Percentiles rank a stretch among this genome's conserved stretches.
These are phyloP conservation scores for Pempheris klunzingeri DNA, from an alignment of 2,797 vertebrate genomes.

Conservation along the genomic window DNA sequence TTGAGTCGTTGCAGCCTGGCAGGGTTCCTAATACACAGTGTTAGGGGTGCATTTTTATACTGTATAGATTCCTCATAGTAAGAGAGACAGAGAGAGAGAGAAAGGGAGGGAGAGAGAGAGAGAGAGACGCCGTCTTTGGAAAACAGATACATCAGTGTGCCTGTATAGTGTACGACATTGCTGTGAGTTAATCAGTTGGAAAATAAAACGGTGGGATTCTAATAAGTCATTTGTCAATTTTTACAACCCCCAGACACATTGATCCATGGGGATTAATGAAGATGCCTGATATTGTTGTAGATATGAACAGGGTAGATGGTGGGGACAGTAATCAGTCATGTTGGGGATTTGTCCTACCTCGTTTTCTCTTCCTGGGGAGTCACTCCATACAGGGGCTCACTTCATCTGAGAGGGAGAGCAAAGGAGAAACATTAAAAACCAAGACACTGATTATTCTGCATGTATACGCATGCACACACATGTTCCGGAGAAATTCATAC, in stretches of 20 bases:
- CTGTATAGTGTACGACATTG: constrained; percentile 84
- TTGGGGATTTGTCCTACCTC: constrained; percentile 87
- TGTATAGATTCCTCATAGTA: constrained; percentile 67
- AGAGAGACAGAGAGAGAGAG: constrained; percentile 39
- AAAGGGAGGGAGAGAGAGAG: constrained; percentile 32
- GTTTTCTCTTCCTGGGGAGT: constrained; percentile 85
- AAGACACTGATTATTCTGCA: constrained; percentile 70
- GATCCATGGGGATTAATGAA: constrained; percentile 88
- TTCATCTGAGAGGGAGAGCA: constrained; percentile 84
- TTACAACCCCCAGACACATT: constrained; percentile 88
- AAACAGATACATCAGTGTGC: constrained; percentile 85
- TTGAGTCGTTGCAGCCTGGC: constrained; percentile 43
- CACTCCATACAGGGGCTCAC: constrained; percentile 80
- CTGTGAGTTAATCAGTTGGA: constrained; percentile 89
- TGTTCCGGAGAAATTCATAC: constrained; percentile 61
- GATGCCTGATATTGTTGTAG: constrained; percentile 87
- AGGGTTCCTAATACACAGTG: constrained; percentile 55
- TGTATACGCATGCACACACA: constrained; percentile 45
- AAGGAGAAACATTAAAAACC: constrained; percentile 75
- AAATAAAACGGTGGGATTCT: constrained; percentile 88
- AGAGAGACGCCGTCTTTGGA: constrained; percentile 71
- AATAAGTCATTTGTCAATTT: constrained; percentile 91
- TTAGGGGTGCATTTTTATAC: constrained; percentile 64
- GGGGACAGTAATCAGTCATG: constrained; percentile 86
- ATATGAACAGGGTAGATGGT: constrained; percentile 85